Conservation (phyloP, 1,140 invertebrate genomes). For the Drosophila orosa region DNA sequence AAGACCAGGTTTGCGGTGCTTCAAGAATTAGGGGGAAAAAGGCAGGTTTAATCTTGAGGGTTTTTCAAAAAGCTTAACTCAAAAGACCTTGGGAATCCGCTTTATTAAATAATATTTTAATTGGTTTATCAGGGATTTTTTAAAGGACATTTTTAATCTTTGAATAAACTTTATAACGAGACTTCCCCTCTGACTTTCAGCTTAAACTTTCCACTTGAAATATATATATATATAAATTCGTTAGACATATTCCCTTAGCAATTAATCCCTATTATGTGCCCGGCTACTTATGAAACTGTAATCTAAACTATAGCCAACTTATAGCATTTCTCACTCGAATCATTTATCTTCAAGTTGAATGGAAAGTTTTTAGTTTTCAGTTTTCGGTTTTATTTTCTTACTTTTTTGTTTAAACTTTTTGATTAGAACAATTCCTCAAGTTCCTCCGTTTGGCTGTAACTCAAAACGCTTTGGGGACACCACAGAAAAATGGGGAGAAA, state of each 20-base stretch:
- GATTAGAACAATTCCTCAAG: conserved; percentile 75
- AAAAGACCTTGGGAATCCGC: not conserved
- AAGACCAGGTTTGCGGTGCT: not conserved
- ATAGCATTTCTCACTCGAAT: conserved; percentile 35
- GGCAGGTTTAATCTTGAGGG: not conserved
- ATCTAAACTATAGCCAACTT: conserved; percentile 15
- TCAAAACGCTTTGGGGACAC: conserved; percentile 62
- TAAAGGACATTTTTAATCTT: not conserved
- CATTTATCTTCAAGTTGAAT: conserved; percentile 64
- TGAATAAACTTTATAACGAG: not conserved
- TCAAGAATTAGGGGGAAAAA: not conserved
- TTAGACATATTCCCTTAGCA: conserved; percentile 23
- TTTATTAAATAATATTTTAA: not conserved
- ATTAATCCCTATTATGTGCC: conserved; percentile 45
- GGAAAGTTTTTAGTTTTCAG: conserved; percentile 49
- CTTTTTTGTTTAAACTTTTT: conserved; percentile 71
- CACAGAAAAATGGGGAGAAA: conserved; percentile 10
- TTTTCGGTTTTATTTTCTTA: conserved; percentile 5
- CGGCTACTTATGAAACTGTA: conserved; percentile 44
- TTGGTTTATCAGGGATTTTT: not conserved
- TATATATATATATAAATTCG: conserved; percentile 2
- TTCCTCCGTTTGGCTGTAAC: conserved; percentile 47
- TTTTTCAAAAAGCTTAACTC: not conserved
- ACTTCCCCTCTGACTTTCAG: not conserved
- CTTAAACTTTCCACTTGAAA: conserved; percentile 15